A percentile compares a stretch with the other conserved stretches of the same genome.
These are phyloP conservation scores for Leptinotarsa juncta DNA, from an alignment of 2,888 invertebrate genomes.

Conservation along the genomic window DNA sequence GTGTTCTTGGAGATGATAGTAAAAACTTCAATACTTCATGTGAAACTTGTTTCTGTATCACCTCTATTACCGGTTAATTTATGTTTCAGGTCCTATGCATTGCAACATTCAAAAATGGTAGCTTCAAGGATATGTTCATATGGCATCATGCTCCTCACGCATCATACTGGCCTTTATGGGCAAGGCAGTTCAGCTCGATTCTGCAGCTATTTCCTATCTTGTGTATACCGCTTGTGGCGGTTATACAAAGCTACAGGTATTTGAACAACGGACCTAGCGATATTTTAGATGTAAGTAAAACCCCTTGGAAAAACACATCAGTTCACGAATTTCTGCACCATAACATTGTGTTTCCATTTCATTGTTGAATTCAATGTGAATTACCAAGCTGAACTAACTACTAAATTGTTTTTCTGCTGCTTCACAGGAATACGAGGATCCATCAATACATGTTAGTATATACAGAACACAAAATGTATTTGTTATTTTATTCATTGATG, in stretches of 20 bases:
- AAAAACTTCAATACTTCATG: no score
- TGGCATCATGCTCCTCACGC: slow-evolving; percentile 71
- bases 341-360: no score
- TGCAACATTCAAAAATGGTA: slow-evolving; percentile 78
- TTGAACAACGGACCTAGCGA: slow-evolving; percentile 86
- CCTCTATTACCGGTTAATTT: background rate
- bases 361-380: background rate
- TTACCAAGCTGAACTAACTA: background rate
- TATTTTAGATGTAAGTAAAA: slow-evolving; percentile 81
- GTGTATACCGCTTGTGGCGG: slow-evolving; percentile 77
- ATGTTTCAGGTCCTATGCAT: slow-evolving; percentile 72
- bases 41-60: no score
- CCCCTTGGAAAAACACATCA: background rate
- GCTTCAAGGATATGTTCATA: slow-evolving; percentile 75
- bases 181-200: slow-evolving; percentile 80
- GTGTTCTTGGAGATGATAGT: no score
- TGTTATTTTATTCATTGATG: background rate
- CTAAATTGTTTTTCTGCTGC: slow-evolving; percentile 23
- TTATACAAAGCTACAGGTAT: slow-evolving; percentile 81
- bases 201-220: slow-evolving; percentile 83
- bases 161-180: slow-evolving; percentile 86
- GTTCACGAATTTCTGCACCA: no score
- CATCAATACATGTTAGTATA: slow-evolving; percentile 39
- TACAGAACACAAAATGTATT: background rate
- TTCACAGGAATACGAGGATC: slow-evolving; percentile 34